Conservation (phyloP, 2,888 invertebrate genomes). For the Sinohyriopsis cumingii region DNA sequence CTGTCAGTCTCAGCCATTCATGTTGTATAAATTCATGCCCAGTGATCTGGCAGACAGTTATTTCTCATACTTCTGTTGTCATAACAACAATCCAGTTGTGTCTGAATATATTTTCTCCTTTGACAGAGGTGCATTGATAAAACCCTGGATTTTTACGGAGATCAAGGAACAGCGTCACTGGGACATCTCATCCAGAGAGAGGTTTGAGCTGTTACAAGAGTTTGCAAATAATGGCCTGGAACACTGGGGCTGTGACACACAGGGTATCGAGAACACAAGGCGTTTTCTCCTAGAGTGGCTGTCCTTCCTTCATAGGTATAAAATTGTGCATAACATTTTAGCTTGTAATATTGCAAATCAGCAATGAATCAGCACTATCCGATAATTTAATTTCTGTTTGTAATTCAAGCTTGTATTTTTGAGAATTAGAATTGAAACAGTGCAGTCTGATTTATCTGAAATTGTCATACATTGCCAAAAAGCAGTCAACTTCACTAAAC, state of each 20-base stretch:
- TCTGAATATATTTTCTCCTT: too few species aligned
- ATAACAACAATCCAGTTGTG: too few species aligned
- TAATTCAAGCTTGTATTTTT: too few species aligned
- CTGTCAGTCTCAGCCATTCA: too few species aligned
- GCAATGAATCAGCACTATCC: neutral
- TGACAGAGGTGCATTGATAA: slow-evolving; percentile 91
- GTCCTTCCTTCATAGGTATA: slow-evolving; percentile 73
- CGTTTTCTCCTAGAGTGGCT: slow-evolving; percentile 81
- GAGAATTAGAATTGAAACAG: too few species aligned
- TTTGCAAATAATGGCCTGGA: slow-evolving; percentile 95
- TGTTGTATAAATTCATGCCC: too few species aligned
- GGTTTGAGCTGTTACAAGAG: slow-evolving; percentile 91
- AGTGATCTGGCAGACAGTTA: too few species aligned
- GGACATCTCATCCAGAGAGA: slow-evolving; percentile 91
- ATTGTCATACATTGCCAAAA: too few species aligned
- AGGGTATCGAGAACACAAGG: slow-evolving; percentile 92
- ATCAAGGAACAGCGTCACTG: slow-evolving; percentile 92
- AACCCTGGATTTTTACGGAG: slow-evolving; percentile 99
- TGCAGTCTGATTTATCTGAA: too few species aligned
- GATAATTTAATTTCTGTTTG: too few species aligned
- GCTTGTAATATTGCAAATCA: neutral
- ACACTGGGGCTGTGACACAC: slow-evolving; percentile 96
- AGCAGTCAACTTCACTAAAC: too few species aligned
- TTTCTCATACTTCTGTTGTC: too few species aligned
- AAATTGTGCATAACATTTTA: neutral